These are phyloP conservation scores for Stenodera caucasica DNA, from an alignment of 2,888 invertebrate species.

Conservation along the genomic window DNA sequence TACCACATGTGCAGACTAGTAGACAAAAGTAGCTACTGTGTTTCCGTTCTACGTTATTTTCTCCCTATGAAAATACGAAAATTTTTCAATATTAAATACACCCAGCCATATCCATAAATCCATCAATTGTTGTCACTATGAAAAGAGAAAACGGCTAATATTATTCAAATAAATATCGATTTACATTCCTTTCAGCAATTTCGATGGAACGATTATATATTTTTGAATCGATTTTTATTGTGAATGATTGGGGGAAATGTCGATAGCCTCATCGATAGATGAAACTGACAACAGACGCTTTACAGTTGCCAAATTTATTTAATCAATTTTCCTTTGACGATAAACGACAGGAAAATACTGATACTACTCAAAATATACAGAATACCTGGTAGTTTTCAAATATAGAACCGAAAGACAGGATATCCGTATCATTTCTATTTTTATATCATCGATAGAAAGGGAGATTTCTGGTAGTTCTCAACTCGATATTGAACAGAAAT, in stretches of 20 bases:
- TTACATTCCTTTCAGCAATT: conserved; percentile 1
- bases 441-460: conserved; percentile 15
- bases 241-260: not conserved
- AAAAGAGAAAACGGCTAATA: not conserved
- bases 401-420: conserved; percentile 19
- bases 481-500: conserved; percentile 12
- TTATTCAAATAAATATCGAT: conserved; percentile 1
- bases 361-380: not conserved
- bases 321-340: not conserved
- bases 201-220: not conserved
- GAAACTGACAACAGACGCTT: not conserved
- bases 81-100: conserved; percentile 3
- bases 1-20: conserved; percentile 41
- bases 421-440: conserved; percentile 26
- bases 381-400: not conserved
- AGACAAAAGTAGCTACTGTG: conserved; percentile 28
- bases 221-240: not conserved
- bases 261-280: not conserved
- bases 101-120: conserved; percentile 1
- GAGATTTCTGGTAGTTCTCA: conserved; percentile 25
- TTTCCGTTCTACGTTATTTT: conserved; percentile 23
- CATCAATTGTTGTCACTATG: not conserved
- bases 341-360: not conserved
- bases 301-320: not conserved
- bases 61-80: not conserved